phyloP scores from a whole-genome alignment of 2,888 invertebrate species.

The Erebia aethiops region DNA sequence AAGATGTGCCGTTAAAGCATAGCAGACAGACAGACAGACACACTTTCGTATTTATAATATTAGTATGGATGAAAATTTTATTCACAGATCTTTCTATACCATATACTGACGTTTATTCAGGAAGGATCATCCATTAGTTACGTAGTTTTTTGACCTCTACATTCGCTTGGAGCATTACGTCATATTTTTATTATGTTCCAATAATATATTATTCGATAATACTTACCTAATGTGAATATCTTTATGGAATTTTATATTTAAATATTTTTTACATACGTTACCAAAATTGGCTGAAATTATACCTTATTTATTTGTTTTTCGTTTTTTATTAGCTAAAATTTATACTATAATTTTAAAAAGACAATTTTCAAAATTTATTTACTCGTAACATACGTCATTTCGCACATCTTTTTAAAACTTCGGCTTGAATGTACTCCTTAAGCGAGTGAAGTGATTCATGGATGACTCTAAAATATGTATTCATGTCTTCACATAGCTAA shows the following conservation, averaged over 20 bases:
- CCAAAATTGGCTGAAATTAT: too few species aligned
- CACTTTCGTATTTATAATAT: too few species aligned
- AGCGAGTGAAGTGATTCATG: conserved; percentile 2
- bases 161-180: not conserved
- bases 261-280: not conserved
- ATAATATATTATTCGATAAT: not conserved
- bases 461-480: conserved; percentile 9
- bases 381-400: too few species aligned
- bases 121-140: conserved; percentile 16
- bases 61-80: not conserved
- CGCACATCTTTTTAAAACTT: too few species aligned
- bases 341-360: too few species aligned
- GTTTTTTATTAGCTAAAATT: too few species aligned
- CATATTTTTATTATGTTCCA: not conserved
- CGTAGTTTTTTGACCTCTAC: conserved; percentile 3
- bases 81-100: not conserved
- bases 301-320: too few species aligned
- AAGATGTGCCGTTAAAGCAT: too few species aligned
- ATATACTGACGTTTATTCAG: conserved; percentile 12
- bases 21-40: too few species aligned
- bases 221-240: not conserved
- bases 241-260: not conserved
- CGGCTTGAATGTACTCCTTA: not conserved
- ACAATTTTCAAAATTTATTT: too few species aligned
- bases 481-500: conserved; percentile 17